phyloP scores from a whole-genome alignment of 2,113 vertebrate genomes.

The Tachysurus fulvidraco region DNA sequence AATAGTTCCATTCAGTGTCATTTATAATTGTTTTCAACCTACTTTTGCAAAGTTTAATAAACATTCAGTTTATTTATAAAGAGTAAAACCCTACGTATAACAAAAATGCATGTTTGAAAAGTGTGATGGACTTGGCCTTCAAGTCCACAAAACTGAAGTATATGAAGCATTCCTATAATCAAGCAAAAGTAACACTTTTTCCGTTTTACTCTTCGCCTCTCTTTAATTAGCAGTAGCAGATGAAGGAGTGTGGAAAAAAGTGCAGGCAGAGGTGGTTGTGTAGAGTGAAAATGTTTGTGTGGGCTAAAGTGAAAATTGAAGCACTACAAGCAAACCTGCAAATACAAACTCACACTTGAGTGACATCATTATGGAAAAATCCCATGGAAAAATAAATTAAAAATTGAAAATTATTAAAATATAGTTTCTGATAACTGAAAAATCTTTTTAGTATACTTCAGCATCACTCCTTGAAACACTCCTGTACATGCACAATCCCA shows the following conservation, averaged over 20 bases:
- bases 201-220: neutral
- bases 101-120: neutral
- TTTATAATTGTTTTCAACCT: neutral
- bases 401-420: neutral
- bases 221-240: conserved; percentile 1
- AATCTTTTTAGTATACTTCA: neutral
- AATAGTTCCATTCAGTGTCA: neutral
- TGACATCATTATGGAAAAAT: too few species aligned
- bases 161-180: neutral
- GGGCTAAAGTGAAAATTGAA: conserved; percentile 1
- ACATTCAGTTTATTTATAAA: neutral
- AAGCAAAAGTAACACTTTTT: conserved; percentile 26
- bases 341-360: neutral
- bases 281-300: neutral
- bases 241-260: neutral
- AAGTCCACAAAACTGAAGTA: neutral
- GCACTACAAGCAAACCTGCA: neutral
- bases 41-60: neutral
- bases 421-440: neutral
- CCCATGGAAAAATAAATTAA: neutral
- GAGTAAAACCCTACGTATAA: neutral
- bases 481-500: neutral
- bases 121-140: neutral
- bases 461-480: neutral
- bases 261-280: neutral